A percentile compares a stretch with the other conserved stretches of the same genome.
Evolutionary conservation across 2,113 vertebrate species (phyloP).

Genomic region (Panthera leo): DNA sequence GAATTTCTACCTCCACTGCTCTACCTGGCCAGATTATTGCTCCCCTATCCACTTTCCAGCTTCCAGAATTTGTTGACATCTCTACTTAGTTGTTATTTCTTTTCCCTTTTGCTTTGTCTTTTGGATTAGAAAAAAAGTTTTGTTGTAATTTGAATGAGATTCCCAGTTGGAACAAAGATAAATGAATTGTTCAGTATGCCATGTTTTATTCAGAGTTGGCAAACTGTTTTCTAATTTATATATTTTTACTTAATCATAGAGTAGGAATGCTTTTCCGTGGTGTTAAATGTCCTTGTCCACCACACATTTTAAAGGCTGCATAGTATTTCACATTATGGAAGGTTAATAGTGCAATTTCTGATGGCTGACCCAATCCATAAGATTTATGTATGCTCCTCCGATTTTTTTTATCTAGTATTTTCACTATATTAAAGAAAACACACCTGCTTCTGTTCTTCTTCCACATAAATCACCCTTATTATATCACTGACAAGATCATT

Average conservation of each 20-base stretch:
- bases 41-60: neutral
- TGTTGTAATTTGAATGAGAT: neutral
- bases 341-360: slow-evolving; percentile 13
- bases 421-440: slow-evolving; percentile 4
- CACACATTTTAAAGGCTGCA: neutral
- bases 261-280: neutral
- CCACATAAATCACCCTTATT: slow-evolving; percentile 71
- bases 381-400: slow-evolving; percentile 59
- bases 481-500: slow-evolving; percentile 81
- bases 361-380: slow-evolving; percentile 60
- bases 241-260: neutral
- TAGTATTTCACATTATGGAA: slow-evolving; percentile 55
- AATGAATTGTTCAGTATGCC: neutral
- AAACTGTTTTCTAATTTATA: slow-evolving; percentile 21
- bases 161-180: slow-evolving; percentile 27
- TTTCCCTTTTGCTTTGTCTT: neutral
- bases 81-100: neutral
- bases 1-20: neutral
- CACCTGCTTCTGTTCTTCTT: neutral
- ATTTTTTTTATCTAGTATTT: slow-evolving; percentile 68
- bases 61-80: neutral
- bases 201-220: neutral
- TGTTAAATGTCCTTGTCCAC: neutral
- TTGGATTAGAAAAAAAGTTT: neutral
- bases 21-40: neutral